phyloP scores from a whole-genome alignment of 1,140 invertebrate genomes.

The Drosophila truncata region DNA sequence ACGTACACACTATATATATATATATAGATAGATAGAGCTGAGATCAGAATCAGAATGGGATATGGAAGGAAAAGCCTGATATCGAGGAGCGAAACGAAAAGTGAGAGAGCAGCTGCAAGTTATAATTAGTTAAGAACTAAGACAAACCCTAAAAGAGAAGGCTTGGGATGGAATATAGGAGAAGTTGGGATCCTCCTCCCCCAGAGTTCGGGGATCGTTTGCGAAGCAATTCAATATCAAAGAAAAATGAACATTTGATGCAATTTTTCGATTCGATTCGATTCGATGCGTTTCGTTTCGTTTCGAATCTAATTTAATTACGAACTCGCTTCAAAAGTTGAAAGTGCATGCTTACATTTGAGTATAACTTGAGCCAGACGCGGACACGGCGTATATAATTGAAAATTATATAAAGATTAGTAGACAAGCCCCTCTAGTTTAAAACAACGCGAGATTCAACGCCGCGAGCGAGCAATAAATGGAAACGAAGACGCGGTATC shows the following conservation, averaged over 20 bases:
- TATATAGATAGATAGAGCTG: constrained; percentile 50
- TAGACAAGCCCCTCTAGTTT: constrained; percentile 39
- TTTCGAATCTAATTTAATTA: constrained; percentile 59
- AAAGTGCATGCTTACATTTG: constrained; percentile 67
- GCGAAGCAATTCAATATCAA: constrained; percentile 77
- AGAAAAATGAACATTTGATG: constrained; percentile 47
- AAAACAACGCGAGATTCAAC: constrained; percentile 41
- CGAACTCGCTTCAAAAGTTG: constrained; percentile 72
- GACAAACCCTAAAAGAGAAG: constrained; percentile 55
- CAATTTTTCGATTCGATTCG: constrained; percentile 50
- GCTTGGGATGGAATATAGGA: constrained; percentile 1
- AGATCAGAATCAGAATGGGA: constrained; percentile 39
- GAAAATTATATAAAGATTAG: constrained; percentile 72
- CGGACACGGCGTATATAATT: constrained; percentile 66
- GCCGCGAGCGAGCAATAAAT: constrained; percentile 27
- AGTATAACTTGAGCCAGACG: constrained; percentile 68
- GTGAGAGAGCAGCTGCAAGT: constrained; percentile 55
- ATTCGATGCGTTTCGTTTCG: constrained; percentile 31
- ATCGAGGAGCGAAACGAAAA: constrained; percentile 6
- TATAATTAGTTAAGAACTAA: constrained; percentile 80
- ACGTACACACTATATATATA: constrained; percentile 55
- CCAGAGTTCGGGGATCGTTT: constrained; percentile 37
- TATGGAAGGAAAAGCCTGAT: not conserved
- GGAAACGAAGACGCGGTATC: constrained; percentile 46
- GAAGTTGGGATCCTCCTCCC: constrained; percentile 24